Evolutionary conservation across 2,797 vertebrate species (phyloP).

Genomic region (Trachops cirrhosus): DNA sequence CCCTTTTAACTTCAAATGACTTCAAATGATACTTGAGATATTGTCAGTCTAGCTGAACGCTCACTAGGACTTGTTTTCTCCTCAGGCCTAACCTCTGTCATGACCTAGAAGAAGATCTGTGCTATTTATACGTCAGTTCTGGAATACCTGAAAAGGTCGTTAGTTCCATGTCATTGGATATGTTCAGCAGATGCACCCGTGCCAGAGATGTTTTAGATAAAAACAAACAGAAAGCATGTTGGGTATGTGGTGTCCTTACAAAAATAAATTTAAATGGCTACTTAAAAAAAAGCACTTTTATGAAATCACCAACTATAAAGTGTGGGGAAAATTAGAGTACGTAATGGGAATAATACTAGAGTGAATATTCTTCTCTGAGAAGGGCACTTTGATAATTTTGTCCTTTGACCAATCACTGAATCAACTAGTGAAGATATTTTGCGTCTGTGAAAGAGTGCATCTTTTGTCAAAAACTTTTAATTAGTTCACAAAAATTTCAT

Average conservation of each 20-base stretch:
- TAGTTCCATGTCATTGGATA: neutral
- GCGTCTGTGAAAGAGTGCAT: neutral
- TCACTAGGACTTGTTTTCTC: neutral
- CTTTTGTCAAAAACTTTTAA: slow-evolving; percentile 1
- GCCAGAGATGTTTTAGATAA: neutral
- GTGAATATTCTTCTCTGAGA: neutral
- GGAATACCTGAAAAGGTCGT: neutral
- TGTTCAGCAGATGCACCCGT: neutral
- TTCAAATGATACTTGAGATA: neutral
- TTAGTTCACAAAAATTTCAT: neutral
- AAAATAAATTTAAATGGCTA: slow-evolving; percentile 2
- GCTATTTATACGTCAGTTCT: neutral
- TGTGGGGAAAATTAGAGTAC: neutral
- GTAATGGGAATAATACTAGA: neutral
- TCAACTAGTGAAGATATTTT: slow-evolving; percentile 17
- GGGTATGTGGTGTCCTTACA: neutral
- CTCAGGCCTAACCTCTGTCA: neutral
- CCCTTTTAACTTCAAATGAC: neutral
- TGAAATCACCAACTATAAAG: neutral
- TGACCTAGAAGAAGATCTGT: neutral
- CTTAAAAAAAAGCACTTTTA: neutral
- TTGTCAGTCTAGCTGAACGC: neutral
- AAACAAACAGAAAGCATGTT: neutral
- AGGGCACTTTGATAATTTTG: neutral
- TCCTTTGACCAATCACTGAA: neutral